Conservation (phyloP, 2,888 invertebrate species). For the Stegana nigrithorax region DNA sequence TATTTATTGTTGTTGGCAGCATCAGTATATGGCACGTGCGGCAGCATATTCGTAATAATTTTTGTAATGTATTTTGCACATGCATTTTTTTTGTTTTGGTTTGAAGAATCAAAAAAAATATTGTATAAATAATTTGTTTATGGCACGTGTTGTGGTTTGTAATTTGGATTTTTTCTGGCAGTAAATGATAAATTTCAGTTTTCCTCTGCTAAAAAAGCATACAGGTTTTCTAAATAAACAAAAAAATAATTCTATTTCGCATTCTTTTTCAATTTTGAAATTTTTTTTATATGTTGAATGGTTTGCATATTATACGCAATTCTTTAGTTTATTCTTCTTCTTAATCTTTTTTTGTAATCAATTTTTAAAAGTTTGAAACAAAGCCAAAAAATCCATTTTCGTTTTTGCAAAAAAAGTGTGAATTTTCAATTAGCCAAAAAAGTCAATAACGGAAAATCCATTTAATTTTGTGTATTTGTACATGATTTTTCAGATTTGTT, state of each 20-base stretch:
- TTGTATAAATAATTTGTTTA: background rate
- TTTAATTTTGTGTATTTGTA: background rate
- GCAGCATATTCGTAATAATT: constrained; percentile 31
- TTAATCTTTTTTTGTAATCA: background rate
- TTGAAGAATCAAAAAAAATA: constrained; percentile 13
- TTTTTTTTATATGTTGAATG: constrained; percentile 35
- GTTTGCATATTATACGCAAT: constrained; percentile 51
- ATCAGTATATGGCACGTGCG: constrained; percentile 33
- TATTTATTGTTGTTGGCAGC: constrained; percentile 28
- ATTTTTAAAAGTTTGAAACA: constrained; percentile 37
- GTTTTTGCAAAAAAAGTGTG: constrained; percentile 21
- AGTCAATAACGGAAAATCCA: background rate
- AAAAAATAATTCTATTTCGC: background rate
- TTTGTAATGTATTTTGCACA: constrained; percentile 19
- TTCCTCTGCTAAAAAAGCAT: too few species aligned
- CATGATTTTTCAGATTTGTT: background rate
- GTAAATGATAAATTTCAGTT: background rate
- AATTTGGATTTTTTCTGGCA: constrained; percentile 5
- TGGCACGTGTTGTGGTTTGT: constrained; percentile 5
- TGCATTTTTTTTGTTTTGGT: constrained; percentile 15
- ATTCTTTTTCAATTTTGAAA: background rate
- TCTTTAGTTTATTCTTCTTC: constrained; percentile 30
- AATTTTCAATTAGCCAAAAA: constrained; percentile 9
- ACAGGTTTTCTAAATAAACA: background rate
- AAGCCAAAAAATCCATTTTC: constrained; percentile 51